Evolutionary conservation across 2,113 vertebrate genomes (phyloP).

Genomic region (Rhineura floridana): DNA sequence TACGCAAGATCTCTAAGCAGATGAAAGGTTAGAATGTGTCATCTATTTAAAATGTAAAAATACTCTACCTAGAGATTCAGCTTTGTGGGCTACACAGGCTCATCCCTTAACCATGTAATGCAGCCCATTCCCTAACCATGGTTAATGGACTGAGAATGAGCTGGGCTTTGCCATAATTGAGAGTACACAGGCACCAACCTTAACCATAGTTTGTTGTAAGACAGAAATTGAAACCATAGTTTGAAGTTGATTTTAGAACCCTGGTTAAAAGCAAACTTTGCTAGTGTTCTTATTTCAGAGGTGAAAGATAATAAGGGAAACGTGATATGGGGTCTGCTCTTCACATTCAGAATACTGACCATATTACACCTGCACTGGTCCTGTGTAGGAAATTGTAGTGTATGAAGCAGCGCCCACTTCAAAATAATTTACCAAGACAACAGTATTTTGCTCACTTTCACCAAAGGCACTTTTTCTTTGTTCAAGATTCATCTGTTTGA

Average conservation of each 20-base stretch:
- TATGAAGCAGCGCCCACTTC: too few species aligned
- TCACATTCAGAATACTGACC: too few species aligned
- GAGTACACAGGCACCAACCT: too few species aligned
- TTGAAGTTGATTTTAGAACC: not conserved
- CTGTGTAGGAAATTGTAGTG: too few species aligned
- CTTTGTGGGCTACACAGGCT: not conserved
- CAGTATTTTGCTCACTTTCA: not conserved
- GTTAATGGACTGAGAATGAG: not conserved
- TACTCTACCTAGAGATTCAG: not conserved
- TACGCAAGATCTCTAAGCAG: too few species aligned
- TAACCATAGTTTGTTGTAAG: not conserved
- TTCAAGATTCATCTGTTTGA: not conserved
- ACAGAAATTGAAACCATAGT: not conserved
- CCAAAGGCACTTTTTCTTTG: not conserved
- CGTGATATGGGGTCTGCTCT: too few species aligned
- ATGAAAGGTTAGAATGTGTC: not conserved
- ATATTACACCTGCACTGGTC: too few species aligned
- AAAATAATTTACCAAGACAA: too few species aligned
- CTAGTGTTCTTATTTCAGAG: not conserved
- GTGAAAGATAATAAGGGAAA: not conserved
- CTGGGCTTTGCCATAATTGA: not conserved
- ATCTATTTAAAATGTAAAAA: not conserved
- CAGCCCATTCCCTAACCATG: not conserved
- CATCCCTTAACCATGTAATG: too few species aligned
- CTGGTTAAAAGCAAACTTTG: not conserved